Evolutionary conservation across 2,797 vertebrate species (phyloP).

Genomic region (Mionectes olivaceus): DNA sequence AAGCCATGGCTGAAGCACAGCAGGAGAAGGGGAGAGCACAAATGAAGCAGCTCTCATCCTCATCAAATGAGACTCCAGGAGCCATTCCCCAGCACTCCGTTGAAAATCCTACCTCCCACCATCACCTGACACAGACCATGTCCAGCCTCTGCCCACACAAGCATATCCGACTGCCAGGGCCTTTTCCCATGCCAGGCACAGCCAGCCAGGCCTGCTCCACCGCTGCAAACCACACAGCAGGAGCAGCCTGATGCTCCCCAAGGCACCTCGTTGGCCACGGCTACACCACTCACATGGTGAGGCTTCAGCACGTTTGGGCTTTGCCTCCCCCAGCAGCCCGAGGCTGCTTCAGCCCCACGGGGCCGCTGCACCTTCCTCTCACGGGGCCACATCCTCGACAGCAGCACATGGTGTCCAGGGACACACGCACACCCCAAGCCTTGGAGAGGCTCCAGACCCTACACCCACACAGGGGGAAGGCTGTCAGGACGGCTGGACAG

Average conservation of each 20-base stretch:
- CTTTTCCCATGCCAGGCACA: not conserved
- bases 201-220: not conserved
- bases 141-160: not conserved
- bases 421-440: not conserved
- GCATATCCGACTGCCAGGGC: not conserved
- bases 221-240: not conserved
- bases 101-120: not conserved
- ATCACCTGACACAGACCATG: not conserved
- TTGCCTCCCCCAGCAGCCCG: not conserved
- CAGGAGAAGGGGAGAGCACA: not conserved
- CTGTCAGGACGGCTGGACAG: fast-evolving
- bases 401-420: not conserved
- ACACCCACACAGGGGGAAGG: not conserved
- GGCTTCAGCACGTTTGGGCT: fast-evolving
- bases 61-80: not conserved
- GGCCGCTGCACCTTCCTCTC: not conserved
- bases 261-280: fast-evolving
- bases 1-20: not conserved
- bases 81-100: not conserved
- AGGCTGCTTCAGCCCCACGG: fast-evolving
- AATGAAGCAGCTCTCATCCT: not conserved
- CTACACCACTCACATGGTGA: fast-evolving
- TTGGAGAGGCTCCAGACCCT: not conserved
- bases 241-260: not conserved
- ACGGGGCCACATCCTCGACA: fast-evolving